A percentile compares a stretch with the other conserved stretches of the same genome.
phyloP scores from a whole-genome alignment of 2,113 vertebrate species.

The Poeciliopsis prolifica region DNA sequence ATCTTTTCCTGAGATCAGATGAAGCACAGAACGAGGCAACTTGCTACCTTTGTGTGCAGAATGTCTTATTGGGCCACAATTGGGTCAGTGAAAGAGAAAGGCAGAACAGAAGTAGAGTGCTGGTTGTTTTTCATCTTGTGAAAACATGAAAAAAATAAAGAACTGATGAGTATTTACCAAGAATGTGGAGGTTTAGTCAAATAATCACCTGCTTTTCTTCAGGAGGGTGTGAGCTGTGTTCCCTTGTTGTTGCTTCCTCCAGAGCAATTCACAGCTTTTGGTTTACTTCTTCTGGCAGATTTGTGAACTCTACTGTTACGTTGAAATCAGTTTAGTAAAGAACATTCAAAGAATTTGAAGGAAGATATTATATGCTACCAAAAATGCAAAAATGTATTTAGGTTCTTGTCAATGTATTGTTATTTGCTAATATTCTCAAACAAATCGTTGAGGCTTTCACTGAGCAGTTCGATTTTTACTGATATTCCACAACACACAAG shows the following conservation, averaged over 20 bases:
- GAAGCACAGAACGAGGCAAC: neutral
- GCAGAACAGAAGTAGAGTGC: conserved; percentile 28
- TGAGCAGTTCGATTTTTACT: no score
- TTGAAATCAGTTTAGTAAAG: neutral
- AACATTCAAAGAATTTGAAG: neutral
- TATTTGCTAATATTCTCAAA: no score
- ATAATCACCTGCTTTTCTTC: neutral
- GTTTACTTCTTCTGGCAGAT: neutral
- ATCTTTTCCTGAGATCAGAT: conserved; percentile 8
- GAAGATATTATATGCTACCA: neutral
- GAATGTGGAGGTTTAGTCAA: neutral
- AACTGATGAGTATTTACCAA: neutral
- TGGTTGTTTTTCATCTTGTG: neutral
- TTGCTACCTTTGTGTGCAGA: neutral
- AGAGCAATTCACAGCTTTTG: neutral
- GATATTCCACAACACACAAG: no score
- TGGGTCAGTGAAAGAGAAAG: conserved; percentile 41
- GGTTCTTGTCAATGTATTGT: no score
- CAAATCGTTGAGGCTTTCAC: no score
- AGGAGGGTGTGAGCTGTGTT: neutral
- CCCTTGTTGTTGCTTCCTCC: neutral
- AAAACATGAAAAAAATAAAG: neutral
- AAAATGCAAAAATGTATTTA: no score
- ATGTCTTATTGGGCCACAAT: conserved; percentile 15
- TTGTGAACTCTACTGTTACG: neutral